Conservation (phyloP, 92 coral and sea anemone genomes). For the Umimayanthus kanabou region DNA sequence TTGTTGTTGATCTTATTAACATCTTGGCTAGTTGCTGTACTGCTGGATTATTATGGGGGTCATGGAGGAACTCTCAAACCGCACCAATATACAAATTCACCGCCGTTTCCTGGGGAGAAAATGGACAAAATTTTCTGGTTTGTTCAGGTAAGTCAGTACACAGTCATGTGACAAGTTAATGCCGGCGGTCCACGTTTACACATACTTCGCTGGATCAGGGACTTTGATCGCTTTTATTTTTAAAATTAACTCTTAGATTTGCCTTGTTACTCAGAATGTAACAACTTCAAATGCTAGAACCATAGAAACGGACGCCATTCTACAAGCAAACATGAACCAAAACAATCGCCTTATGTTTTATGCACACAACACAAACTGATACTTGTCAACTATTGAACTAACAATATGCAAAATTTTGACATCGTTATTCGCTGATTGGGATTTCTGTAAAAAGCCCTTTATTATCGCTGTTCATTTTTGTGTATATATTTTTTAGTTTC, state of each 20-base stretch:
- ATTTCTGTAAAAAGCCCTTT: not conserved
- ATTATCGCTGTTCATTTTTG: not conserved
- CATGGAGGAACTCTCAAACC: slow-evolving; percentile 67
- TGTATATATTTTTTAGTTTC: not conserved
- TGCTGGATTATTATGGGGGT: slow-evolving; percentile 85
- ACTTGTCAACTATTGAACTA: not conserved
- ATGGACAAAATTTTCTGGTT: slow-evolving; percentile 93
- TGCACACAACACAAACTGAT: not conserved
- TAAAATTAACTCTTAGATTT: not conserved
- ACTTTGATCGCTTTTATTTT: not conserved
- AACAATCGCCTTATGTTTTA: not conserved
- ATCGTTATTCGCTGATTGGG: no score
- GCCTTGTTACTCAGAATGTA: not conserved
- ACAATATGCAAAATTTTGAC: no score
- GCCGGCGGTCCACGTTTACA: slow-evolving; percentile 9
- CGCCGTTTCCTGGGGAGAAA: slow-evolving; percentile 83
- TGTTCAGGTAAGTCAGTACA: slow-evolving; percentile 71
- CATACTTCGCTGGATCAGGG: no score
- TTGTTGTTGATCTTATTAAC: slow-evolving; percentile 63
- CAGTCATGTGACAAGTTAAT: slow-evolving; percentile 28
- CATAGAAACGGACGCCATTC: not conserved
- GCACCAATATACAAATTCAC: slow-evolving; percentile 67
- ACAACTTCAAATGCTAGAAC: not conserved
- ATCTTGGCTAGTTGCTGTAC: slow-evolving; percentile 87
- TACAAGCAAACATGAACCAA: not conserved